Percentiles rank a stretch among this genome's conserved stretches.
These are phyloP conservation scores for Oreochromis niloticus DNA, from an alignment of 2,113 vertebrate species.

Conservation along the genomic window DNA sequence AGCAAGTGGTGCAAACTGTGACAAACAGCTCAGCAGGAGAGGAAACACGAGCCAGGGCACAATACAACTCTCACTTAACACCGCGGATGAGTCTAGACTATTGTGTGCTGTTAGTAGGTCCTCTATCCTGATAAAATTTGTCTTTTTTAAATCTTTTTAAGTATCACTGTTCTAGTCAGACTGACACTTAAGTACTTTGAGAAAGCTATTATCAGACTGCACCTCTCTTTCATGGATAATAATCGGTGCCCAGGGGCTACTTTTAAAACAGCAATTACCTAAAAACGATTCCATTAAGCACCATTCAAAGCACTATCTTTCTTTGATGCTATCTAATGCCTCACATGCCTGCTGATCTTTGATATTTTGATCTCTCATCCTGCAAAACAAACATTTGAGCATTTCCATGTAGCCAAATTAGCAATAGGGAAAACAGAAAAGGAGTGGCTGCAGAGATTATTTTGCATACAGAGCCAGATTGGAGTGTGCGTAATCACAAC, in stretches of 20 bases:
- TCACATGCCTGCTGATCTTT: background rate
- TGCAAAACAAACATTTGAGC: background rate
- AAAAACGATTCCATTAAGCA: background rate
- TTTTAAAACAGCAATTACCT: background rate
- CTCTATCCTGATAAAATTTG: background rate
- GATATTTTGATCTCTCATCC: background rate
- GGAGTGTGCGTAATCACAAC: background rate
- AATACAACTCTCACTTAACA: constrained; percentile 33
- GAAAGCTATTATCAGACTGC: background rate
- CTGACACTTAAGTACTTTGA: background rate
- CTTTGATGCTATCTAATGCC: background rate
- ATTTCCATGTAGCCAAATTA: constrained; percentile 37
- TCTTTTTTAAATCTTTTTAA: background rate
- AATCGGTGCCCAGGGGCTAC: background rate
- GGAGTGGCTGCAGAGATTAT: background rate
- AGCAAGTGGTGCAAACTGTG: background rate
- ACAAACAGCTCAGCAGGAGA: constrained; percentile 42
- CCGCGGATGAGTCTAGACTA: background rate
- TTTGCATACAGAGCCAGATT: background rate
- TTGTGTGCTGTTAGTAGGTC: background rate
- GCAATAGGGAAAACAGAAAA: background rate
- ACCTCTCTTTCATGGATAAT: background rate
- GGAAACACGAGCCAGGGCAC: constrained; percentile 42
- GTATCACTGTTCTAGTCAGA: background rate
- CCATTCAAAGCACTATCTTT: background rate